Evolutionary conservation across 2,888 invertebrate species (phyloP).

Genomic region (Drosophila trichaetosa): DNA sequence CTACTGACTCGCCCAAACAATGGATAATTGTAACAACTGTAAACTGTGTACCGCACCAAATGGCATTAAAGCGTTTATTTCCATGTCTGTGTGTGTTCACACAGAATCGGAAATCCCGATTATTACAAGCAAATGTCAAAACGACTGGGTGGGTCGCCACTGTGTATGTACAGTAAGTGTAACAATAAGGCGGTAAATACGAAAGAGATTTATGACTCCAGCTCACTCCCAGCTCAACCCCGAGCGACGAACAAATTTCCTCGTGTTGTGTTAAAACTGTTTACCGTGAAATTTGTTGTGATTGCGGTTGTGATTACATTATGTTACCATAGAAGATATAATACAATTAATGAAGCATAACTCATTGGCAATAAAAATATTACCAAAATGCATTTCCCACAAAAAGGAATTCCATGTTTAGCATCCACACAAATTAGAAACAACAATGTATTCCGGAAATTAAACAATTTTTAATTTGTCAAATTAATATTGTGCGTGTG

Average conservation of each 20-base stretch:
- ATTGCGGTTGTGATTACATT: slow-evolving; percentile 68
- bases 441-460: slow-evolving; percentile 10
- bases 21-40: slow-evolving; percentile 76
- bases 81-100: slow-evolving; percentile 39
- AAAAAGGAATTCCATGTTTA: slow-evolving; percentile 71
- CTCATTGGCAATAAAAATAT: slow-evolving; percentile 55
- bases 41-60: slow-evolving; percentile 75
- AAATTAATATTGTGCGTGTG: background rate
- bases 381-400: slow-evolving; percentile 49
- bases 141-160: slow-evolving; percentile 59
- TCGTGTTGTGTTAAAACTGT: slow-evolving; percentile 66
- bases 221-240: slow-evolving; percentile 52
- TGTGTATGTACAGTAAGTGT: slow-evolving; percentile 37
- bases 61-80: slow-evolving; percentile 74
- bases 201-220: slow-evolving; percentile 70
- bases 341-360: slow-evolving; percentile 61
- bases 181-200: slow-evolving; percentile 61
- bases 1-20: slow-evolving; percentile 60
- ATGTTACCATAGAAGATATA: slow-evolving; percentile 50
- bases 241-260: slow-evolving; percentile 38
- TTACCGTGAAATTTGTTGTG: slow-evolving; percentile 80
- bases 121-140: slow-evolving; percentile 79
- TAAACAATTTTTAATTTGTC: background rate
- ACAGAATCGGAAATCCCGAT: slow-evolving; percentile 72
- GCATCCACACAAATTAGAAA: slow-evolving; percentile 5